phyloP scores from a whole-genome alignment of 2,888 invertebrate species.

The Ectemnius continuus region DNA sequence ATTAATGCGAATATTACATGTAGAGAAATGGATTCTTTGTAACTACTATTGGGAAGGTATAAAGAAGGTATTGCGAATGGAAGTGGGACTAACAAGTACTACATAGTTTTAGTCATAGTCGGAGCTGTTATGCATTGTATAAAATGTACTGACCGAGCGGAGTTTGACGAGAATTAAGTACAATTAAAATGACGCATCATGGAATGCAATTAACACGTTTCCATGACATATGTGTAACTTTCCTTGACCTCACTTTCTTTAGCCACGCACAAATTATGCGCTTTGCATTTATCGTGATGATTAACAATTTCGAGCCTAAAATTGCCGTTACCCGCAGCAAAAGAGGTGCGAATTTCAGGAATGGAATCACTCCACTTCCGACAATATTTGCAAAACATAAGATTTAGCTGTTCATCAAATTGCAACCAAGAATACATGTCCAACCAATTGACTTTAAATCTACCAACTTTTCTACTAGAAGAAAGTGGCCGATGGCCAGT shows the following conservation, averaged over 20 bases:
- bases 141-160: too few species aligned
- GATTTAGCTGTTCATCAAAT: constrained; percentile 84
- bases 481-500: constrained; percentile 54
- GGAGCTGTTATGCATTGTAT: too few species aligned
- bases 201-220: constrained; percentile 39
- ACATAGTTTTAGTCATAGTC: too few species aligned
- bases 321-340: constrained; percentile 88
- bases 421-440: constrained; percentile 86
- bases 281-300: constrained; percentile 89
- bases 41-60: too few species aligned
- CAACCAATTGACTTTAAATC: constrained; percentile 85
- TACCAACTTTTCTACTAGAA: constrained; percentile 81
- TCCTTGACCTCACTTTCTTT: constrained; percentile 75
- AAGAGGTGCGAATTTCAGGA: constrained; percentile 87
- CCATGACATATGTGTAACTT: constrained; percentile 38
- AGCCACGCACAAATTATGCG: constrained; percentile 84
- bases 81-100: too few species aligned
- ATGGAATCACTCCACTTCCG: constrained; percentile 86
- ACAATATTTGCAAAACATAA: constrained; percentile 87
- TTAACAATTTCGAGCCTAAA: constrained; percentile 88
- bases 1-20: too few species aligned
- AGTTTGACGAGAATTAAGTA: constrained; percentile 8
- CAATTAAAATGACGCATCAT: not conserved
- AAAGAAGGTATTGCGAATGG: too few species aligned
- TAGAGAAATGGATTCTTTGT: too few species aligned